A percentile compares a stretch with the other conserved stretches of the same genome.
phyloP scores from a whole-genome alignment of 2,113 vertebrate genomes.

The Peromyscus polionotus region DNA sequence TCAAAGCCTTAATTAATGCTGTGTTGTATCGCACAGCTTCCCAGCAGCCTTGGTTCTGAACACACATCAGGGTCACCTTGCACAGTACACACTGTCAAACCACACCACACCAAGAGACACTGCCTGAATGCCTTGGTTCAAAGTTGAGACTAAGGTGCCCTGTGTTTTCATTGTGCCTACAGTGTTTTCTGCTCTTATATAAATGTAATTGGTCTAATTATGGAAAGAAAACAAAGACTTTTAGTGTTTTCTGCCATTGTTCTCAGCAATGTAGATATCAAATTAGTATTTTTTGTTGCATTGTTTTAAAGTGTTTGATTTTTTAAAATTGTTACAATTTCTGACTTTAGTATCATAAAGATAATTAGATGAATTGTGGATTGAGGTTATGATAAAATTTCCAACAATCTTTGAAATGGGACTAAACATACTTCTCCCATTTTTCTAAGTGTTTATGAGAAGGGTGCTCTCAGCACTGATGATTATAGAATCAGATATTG shows the following conservation, averaged over 20 bases:
- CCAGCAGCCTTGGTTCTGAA: not conserved
- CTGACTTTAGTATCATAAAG: not conserved
- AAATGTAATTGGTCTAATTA: not conserved
- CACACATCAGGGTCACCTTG: not conserved
- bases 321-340: not conserved
- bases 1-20: not conserved
- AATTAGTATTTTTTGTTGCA: not conserved
- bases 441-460: not conserved
- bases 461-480: not conserved
- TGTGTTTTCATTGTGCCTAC: not conserved
- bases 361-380: not conserved
- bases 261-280: not conserved
- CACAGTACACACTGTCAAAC: not conserved
- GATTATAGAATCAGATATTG: not conserved
- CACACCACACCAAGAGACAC: not conserved
- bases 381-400: not conserved
- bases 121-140: not conserved
- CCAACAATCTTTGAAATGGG: not conserved
- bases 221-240: not conserved
- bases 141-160: not conserved
- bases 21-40: not conserved
- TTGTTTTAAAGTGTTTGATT: not conserved
- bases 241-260: not conserved
- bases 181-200: not conserved
- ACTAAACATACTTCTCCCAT: not conserved